These are phyloP conservation scores for Syrphus vitripennis DNA, from an alignment of 2,888 invertebrate genomes.

Conservation along the genomic window DNA sequence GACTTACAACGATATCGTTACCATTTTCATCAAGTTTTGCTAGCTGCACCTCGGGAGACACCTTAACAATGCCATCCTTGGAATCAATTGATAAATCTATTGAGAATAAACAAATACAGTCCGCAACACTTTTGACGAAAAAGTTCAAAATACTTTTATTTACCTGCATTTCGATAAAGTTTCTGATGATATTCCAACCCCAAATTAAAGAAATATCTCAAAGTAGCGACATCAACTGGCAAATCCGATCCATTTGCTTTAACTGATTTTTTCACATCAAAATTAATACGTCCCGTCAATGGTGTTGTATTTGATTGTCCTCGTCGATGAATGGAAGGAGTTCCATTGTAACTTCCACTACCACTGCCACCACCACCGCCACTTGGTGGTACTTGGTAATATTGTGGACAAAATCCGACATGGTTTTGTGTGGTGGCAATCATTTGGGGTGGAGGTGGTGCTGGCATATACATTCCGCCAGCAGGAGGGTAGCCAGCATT, in stretches of 20 bases:
- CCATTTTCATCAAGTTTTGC: conserved; percentile 72
- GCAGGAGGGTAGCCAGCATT: conserved; percentile 57
- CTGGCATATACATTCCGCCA: conserved; percentile 70
- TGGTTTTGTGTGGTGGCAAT: conserved; percentile 44
- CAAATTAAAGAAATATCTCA: conserved; percentile 86
- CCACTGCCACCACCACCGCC: conserved; percentile 25
- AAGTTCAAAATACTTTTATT: neutral
- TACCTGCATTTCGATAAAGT: conserved; percentile 55
- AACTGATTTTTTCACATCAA: conserved; percentile 75
- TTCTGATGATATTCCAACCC: conserved; percentile 83
- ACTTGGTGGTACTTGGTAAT: conserved; percentile 38
- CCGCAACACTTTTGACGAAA: neutral
- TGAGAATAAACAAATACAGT: neutral
- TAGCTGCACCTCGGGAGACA: conserved; percentile 55
- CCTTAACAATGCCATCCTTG: conserved; percentile 65
- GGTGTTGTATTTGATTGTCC: conserved; percentile 60
- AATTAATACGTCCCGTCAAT: conserved; percentile 73
- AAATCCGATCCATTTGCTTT: conserved; percentile 76
- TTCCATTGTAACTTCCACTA: conserved; percentile 24
- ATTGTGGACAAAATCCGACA: conserved; percentile 50
- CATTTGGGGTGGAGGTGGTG: conserved; percentile 56
- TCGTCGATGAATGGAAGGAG: conserved; percentile 52
- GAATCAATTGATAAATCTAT: conserved; percentile 49
- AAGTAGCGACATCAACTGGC: conserved; percentile 83
- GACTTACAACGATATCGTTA: conserved; percentile 48